phyloP scores from a whole-genome alignment of 2,113 vertebrate genomes.

The Phaethornis superciliosus region DNA sequence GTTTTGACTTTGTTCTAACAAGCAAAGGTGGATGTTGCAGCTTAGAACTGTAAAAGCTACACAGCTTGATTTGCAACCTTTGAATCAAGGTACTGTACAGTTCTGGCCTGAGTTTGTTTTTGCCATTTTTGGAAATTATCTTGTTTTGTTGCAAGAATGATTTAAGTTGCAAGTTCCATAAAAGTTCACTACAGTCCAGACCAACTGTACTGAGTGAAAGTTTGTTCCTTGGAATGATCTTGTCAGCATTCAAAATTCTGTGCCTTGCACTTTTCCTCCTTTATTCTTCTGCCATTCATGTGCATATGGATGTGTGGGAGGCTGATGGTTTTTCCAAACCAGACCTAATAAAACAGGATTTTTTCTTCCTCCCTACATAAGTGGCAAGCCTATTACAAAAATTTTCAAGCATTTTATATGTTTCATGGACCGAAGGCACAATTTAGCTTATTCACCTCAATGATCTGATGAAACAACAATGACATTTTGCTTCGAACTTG shows the following conservation, averaged over 20 bases:
- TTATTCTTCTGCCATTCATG: constrained; percentile 47
- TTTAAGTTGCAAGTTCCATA: constrained; percentile 41
- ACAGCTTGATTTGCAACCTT: constrained; percentile 40
- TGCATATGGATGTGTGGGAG: constrained; percentile 6
- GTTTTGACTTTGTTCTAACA: constrained; percentile 24
- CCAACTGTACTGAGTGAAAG: constrained; percentile 23
- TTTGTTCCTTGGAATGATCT: constrained; percentile 12
- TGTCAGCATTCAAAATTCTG: neutral
- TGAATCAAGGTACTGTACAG: constrained; percentile 33
- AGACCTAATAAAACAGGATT: constrained; percentile 41
- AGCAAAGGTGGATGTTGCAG: constrained; percentile 20
- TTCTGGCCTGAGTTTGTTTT: constrained; percentile 52
- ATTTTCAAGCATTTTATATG: constrained; percentile 16
- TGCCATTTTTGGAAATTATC: constrained; percentile 66
- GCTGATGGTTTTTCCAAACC: constrained; percentile 51
- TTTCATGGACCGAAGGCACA: neutral
- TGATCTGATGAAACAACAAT: constrained; percentile 19
- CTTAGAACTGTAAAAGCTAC: constrained; percentile 18
- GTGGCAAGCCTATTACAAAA: constrained; percentile 12
- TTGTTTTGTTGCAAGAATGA: constrained; percentile 65
- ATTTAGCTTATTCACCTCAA: constrained; percentile 34
- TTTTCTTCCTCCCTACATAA: constrained; percentile 49
- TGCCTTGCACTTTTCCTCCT: constrained; percentile 7
- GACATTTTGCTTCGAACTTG: neutral
- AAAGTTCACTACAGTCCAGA: constrained; percentile 34